Base-by-base conservation (phyloP, 53 echinoderm and acorn worm genomes). In the Patiria pectinifera region DNA sequence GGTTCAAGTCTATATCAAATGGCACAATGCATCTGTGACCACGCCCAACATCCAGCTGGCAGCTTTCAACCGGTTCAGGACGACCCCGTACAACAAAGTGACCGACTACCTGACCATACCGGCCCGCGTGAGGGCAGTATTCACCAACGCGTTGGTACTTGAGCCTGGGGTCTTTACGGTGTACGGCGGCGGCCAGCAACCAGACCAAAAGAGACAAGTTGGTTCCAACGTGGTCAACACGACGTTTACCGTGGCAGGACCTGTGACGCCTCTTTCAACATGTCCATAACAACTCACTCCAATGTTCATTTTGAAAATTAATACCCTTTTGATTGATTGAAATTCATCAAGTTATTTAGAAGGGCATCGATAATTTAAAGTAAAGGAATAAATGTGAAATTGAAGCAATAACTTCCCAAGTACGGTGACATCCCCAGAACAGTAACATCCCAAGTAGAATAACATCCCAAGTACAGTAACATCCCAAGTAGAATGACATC, bases 151-250 rank as follows among this genome's bases (percentile, higher is more conserved):
- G 11, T 45, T 78, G 75, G 85, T 98, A 60, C 66, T 98, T 2
- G 84, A 95, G 78, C 96, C 98, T 0, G 95, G 95, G 19, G 75
- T 74, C 2, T 95, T 95, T 43, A 69, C 87, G 15, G 96, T 98
- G 25, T 96, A 87, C 25, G 96, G 91, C 19, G 98, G 98, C 22
- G 98, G 98, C 53, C 95, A 95, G 84, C 98, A 98, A 19, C 98
- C 98, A 6, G 86, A 76, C 58, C 49, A 12, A 8, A 45, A 45
- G 5, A 45, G 82, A 48, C 11, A 82, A 45, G 19, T 19, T 5
- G 21, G 16, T 2, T 48, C 82, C 18, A 58, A 82, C 82, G 59
- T 82, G 53, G 45, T 53, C 12, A 14, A 82, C 6, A 45, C 45
- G 19, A 53, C 16, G 7, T 82, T 82, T 45, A 25, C 11, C 8